phyloP scores from a whole-genome alignment of 2,888 invertebrate species.

The Hyposoter didymator region DNA sequence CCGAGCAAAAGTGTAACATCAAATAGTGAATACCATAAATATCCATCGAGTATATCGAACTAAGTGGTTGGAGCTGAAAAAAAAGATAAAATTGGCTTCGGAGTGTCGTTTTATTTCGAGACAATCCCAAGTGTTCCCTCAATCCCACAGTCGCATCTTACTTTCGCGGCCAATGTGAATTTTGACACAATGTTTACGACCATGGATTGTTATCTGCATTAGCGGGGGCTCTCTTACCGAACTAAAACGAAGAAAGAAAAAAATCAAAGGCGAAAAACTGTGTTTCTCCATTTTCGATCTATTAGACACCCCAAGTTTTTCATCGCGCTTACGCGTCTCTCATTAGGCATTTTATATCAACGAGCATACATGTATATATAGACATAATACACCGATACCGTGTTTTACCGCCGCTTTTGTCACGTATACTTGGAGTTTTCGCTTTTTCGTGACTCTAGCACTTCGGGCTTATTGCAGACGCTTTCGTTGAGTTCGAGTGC shows the following conservation, averaged over 20 bases:
- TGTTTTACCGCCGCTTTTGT: conserved; percentile 36
- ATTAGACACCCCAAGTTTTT: not conserved
- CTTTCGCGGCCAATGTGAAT: conserved; percentile 27
- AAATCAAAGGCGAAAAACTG: not conserved
- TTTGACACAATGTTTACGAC: conserved; percentile 78
- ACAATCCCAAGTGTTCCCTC: conserved; percentile 4
- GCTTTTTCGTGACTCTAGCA: conserved; percentile 19
- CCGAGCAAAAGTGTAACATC: not conserved
- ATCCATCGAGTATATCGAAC: conserved; percentile 1
- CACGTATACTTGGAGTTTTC: conserved; percentile 29
- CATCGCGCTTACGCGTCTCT: conserved; percentile 6
- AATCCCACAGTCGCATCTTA: conserved; percentile 11
- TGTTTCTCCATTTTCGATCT: not conserved
- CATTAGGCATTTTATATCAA: conserved; percentile 1
- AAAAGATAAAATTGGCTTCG: not conserved
- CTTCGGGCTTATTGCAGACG: conserved; percentile 14
- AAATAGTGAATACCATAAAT: not conserved
- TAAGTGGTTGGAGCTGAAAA: not conserved
- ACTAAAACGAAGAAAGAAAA: conserved; percentile 21
- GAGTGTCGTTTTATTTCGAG: conserved; percentile 16
- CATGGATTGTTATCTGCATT: conserved; percentile 82
- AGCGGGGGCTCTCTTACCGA: conserved; percentile 73
- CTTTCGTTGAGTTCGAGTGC: not conserved
- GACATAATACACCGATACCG: conserved; percentile 1
- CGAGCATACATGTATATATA: conserved; percentile 18